Evolutionary conservation across 1,140 invertebrate genomes (phyloP), one percentile per base, ranked within the genome.

Genomic region (Mamestra configurata): DNA sequence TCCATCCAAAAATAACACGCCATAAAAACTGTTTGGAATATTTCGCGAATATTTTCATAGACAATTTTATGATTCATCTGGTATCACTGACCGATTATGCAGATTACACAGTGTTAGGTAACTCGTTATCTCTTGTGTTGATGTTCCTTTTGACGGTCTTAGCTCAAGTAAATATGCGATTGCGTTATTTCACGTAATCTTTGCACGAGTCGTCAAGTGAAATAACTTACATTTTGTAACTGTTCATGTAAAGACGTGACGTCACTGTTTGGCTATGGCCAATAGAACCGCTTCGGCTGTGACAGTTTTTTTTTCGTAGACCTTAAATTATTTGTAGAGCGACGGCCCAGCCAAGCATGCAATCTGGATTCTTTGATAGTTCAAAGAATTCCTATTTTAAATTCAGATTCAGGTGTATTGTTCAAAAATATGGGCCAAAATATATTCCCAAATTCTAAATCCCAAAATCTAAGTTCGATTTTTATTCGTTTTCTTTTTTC

Each of bases 91-190:
- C 73, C 73, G 73, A 76, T 76, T 76, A 76, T 76, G 73, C 40
- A 61, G 55, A 76, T 76, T 64, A 61, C 73, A 46, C 27, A 72
- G 53, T 61, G 55, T 76, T 76, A 76, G 73, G 73, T 85, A 83
- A 85, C 79, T 57, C 43, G 51, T 83, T 85, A 83, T 83, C 84
- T 61, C 11, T 6, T 24, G n/a, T 66, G 73, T 75, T 59, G 37
- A 61, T 61, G 55, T 64, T 76, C 40, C 40, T 24, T 64, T 73
- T 73, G 66, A 70, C 66, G 53, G 31, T 73, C 24, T 73, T 51
- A 61, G 43, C 40, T 6, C 24, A 15, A 49, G 73, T 76, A 64
- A 76, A 76, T 51, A 76, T 64, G 24, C 27, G 22, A 76, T 76
- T 76, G 73, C 73, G 57, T 64, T 76, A 49, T 37, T 49, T 22